Conservation (phyloP, 2,888 invertebrate genomes). For the Aleiodes testaceus region DNA sequence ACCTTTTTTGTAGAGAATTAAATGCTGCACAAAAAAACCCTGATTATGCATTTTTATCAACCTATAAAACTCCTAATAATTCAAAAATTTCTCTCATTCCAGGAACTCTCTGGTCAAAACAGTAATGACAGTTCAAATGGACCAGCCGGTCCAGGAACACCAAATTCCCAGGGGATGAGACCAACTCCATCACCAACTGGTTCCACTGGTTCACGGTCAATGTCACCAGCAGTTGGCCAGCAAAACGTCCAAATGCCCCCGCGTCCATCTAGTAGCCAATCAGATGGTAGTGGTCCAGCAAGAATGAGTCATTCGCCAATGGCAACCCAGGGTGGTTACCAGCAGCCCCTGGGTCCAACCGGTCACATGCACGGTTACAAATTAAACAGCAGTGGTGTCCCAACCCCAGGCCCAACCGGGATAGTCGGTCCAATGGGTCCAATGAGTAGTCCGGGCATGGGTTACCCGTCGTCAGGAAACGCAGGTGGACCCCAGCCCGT, state of each 20-base stretch:
- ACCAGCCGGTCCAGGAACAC: slow-evolving; percentile 77
- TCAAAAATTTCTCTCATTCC: slow-evolving; percentile 60
- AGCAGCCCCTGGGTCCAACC: slow-evolving; percentile 77
- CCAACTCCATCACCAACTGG: slow-evolving; percentile 95
- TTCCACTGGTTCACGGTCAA: slow-evolving; percentile 95
- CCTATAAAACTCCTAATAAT: too few species aligned
- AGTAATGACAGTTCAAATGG: slow-evolving; percentile 90
- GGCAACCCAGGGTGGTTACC: slow-evolving; percentile 79
- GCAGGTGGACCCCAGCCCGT: slow-evolving; percentile 74
- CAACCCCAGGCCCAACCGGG: slow-evolving; percentile 65
- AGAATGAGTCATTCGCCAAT: slow-evolving; percentile 83
- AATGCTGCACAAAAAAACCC: neutral
- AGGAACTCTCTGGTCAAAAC: slow-evolving; percentile 91
- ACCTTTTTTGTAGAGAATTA: too few species aligned
- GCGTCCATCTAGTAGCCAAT: slow-evolving; percentile 87
- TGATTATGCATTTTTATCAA: too few species aligned
- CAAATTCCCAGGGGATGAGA: slow-evolving; percentile 87
- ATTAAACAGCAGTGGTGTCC: slow-evolving; percentile 71
- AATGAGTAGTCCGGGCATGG: slow-evolving; percentile 62
- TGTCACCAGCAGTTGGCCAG: slow-evolving; percentile 97
- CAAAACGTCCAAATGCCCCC: slow-evolving; percentile 97
- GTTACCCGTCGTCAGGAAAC: slow-evolving; percentile 65
- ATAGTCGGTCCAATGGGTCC: slow-evolving; percentile 66
- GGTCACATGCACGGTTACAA: slow-evolving; percentile 79
- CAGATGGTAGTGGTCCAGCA: slow-evolving; percentile 77